Evolutionary conservation across 2,888 invertebrate genomes (phyloP), one percentile per base, ranked within the genome.

Genomic region (Drosophila acutilabella): DNA sequence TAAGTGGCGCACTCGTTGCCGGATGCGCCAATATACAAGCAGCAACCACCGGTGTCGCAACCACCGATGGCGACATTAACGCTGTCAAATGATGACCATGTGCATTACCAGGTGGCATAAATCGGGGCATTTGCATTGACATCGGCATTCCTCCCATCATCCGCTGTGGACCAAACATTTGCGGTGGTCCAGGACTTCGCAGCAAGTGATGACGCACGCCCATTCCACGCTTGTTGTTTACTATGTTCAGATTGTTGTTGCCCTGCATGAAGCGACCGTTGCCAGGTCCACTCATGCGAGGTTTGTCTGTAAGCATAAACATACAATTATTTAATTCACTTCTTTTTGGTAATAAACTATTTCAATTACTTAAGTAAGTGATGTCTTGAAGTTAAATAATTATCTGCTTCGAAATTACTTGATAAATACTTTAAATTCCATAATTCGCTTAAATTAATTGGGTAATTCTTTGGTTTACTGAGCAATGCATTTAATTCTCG

Each of bases 91-190:
- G 79, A 51, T 71, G 48, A 13, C 44, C 18, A 44, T 60, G 59
- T 44, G 89, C 80, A 89, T 90, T 91, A 91, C 90, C 90, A 53
- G 91, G 87, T 64, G 64, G 89, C 61, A 71, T 14, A 83, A 76
- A 53, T 74, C 79, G 91, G 23, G 89, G 84, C 75, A 85, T 78
- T 20, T 64, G 45, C 82, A 88, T 83, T 5, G 90, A 85, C 76
- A 87, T 80, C 41, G 66, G 41, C 81, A 88, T 83, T 2, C 78
- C 81, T 30, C 75, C 67, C 78, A 83, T 44, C 83, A 87, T 78
- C 13, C 81, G 65, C 26, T 67, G 86, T 16, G 70, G 52, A 56
- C 70, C 64, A 30, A 74, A 89, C 74, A 85, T 80, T 11, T 80
- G 88, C 40, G 82, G 79, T 7, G 82, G 79, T 2, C 75, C 54